Percentiles rank a stretch among this genome's conserved stretches.
Evolutionary conservation across 2,888 invertebrate species (phyloP).

Genomic region (Drosophila anomalata): DNA sequence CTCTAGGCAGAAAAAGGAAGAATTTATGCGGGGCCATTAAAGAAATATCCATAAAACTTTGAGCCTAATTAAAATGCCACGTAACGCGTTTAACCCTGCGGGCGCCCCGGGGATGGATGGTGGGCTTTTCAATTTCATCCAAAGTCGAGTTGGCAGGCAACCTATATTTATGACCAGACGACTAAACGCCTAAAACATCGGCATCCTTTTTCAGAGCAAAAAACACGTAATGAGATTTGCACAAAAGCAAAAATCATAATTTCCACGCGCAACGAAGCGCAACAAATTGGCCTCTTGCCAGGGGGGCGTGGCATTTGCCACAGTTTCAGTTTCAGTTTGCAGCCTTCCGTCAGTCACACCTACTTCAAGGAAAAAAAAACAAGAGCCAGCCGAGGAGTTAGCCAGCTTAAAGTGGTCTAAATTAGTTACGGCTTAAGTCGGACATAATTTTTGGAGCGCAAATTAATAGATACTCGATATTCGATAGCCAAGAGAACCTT

Average conservation of each 20-base stretch:
- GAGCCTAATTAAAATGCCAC: conserved; percentile 73
- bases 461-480: conserved; percentile 6
- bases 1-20: conserved; percentile 17
- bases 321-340: conserved; percentile 45
- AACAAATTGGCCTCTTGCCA: conserved; percentile 57
- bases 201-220: conserved; percentile 68
- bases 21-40: conserved; percentile 71
- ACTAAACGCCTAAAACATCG: conserved; percentile 42
- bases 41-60: conserved; percentile 70
- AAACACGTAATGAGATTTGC: conserved; percentile 68
- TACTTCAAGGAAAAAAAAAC: conserved; percentile 2
- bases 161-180: conserved; percentile 58
- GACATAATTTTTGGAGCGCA: neutral
- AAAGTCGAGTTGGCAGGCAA: conserved; percentile 48
- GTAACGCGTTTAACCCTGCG: conserved; percentile 36
- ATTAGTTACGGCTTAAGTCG: neutral
- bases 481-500: neutral
- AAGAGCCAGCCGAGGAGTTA: neutral
- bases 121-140: conserved; percentile 66
- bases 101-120: conserved; percentile 3
- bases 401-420: neutral
- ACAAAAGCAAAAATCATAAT: conserved; percentile 71
- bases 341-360: conserved; percentile 20
- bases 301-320: conserved; percentile 69
- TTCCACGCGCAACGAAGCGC: conserved; percentile 77